Base-by-base conservation (phyloP, 2,113 vertebrate genomes). In the Platichthys stellatus region DNA sequence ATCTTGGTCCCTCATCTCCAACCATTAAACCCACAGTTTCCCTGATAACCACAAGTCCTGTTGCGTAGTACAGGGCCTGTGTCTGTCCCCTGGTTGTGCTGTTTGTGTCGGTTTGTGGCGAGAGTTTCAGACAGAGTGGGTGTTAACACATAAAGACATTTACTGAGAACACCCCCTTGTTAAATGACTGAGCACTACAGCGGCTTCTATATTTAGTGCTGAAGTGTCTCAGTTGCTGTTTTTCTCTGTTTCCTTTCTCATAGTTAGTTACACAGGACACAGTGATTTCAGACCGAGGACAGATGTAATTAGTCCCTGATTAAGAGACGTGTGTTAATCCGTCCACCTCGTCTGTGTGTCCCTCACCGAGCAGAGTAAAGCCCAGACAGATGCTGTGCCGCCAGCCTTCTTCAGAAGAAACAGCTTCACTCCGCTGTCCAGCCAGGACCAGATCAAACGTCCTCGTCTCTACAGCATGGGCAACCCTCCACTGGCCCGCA, bases 361-460 rank as follows among this genome's bases (percentile, higher is more conserved):
- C 56, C 0, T 89, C 85, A 82, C 90, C 78, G 66, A 89, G 63
- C 92, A 98, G 97, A 93, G 65, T 74, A 91, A 77, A 70, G 81
- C 80, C 49, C 84, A 72, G 31, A 40, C 86, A 83, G 92, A 82
- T 67, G 89, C 90, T 47, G 84, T 78, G 31, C 74, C 88, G 24
- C 92, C 95, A 11, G 85, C 90, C 78, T 95, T 96, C 92, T 93
- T 91, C 90, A 94, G 97, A 74, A 95, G 97, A 78, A 97, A 96
- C 95, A 98, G 97, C 93, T 96, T 98, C 76, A 97, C 96, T 0
- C 97, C 96, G 0, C 91, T 97, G 91, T 97, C 97, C 90, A 95
- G 96, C 87, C 90, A 94, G 69, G 96, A 97, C 91, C 94, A 94
- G 76, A 88, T 94, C 40, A 95, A 95, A 88, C 94, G 96, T 31